Conservation (phyloP, 2,888 invertebrate species). For the Tiliacea citrago region DNA sequence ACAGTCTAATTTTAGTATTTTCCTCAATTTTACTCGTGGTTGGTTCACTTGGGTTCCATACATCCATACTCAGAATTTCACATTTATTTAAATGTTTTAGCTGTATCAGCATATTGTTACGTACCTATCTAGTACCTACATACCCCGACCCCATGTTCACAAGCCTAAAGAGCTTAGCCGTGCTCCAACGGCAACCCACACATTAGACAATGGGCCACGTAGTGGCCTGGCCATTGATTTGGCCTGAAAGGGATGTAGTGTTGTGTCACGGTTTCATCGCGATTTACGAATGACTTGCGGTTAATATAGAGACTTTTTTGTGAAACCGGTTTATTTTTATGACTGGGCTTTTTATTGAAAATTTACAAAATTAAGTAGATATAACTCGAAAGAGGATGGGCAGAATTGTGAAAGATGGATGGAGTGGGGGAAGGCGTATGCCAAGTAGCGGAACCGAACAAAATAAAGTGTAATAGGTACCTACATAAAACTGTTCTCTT, state of each 20-base stretch:
- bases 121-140: background rate
- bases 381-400: too few relatives aligned
- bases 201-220: slow-evolving; percentile 38
- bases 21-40: background rate
- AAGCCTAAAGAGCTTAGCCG: slow-evolving; percentile 44
- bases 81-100: slow-evolving; percentile 10
- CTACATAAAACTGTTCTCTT: background rate
- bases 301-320: slow-evolving; percentile 1
- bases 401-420: background rate
- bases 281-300: slow-evolving; percentile 31
- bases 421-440: background rate
- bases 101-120: background rate
- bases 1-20: background rate
- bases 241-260: slow-evolving; percentile 28
- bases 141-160: slow-evolving; percentile 19
- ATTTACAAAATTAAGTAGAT: background rate
- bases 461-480: background rate
- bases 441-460: background rate
- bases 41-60: background rate
- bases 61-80: background rate
- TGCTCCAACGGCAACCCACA: slow-evolving; percentile 34
- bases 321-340: background rate
- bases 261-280: slow-evolving; percentile 30
- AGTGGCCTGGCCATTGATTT: slow-evolving; percentile 32
- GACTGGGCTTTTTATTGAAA: background rate